Evolutionary conservation across 2,113 vertebrate genomes (phyloP).

Genomic region (Hippocampus zosterae): DNA sequence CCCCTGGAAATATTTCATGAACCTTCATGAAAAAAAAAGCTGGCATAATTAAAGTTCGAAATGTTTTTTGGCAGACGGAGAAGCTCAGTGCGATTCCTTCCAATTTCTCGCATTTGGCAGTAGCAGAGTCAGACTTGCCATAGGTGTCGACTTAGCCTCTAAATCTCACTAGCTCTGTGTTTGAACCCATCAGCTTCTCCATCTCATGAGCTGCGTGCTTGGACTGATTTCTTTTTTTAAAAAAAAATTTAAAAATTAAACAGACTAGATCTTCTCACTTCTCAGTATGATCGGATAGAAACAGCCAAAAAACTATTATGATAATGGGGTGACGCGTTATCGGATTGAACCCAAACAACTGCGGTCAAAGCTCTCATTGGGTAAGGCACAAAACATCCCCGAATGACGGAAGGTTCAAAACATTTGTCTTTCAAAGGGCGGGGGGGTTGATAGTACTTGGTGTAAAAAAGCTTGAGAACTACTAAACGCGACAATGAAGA

Average conservation of each 20-base stretch:
- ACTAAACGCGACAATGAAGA: slow-evolving; percentile 1
- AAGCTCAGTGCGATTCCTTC: not conserved
- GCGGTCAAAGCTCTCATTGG: not conserved
- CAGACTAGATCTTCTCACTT: not conserved
- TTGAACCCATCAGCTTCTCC: not conserved
- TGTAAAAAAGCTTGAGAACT: not conserved
- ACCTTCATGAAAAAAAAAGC: not conserved
- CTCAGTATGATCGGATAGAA: not conserved
- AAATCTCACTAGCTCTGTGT: not conserved
- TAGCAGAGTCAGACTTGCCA: slow-evolving; percentile 3
- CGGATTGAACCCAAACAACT: not conserved
- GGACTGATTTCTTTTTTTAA: not conserved
- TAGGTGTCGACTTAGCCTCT: not conserved
- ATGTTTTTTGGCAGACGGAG: slow-evolving; percentile 1
- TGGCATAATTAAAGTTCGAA: not conserved
- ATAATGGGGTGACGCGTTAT: not conserved
- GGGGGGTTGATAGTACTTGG: not conserved
- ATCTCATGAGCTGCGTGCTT: not conserved
- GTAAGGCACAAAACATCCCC: not conserved
- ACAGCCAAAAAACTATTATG: not conserved
- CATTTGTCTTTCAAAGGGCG: not conserved
- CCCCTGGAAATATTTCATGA: slow-evolving; percentile 1
- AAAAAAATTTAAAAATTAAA: not conserved
- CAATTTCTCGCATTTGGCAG: slow-evolving; percentile 3
- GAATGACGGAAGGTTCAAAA: not conserved